Percentiles rank a stretch among this genome's conserved stretches.
Evolutionary conservation across 2,113 vertebrate genomes (phyloP).

Genomic region (Seriola dumerili): DNA sequence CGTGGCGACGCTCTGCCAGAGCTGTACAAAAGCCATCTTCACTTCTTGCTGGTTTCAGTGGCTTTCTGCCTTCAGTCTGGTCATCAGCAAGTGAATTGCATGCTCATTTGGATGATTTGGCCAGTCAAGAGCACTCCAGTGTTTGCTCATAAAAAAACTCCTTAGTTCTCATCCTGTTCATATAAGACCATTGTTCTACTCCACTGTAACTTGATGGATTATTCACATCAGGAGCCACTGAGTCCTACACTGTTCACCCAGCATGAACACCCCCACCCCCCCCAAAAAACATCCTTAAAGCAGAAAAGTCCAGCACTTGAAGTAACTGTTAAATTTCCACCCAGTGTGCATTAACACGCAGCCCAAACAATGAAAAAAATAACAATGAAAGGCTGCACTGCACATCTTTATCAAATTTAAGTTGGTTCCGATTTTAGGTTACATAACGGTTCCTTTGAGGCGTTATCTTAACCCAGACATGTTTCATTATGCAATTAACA

Average conservation of each 20-base stretch:
- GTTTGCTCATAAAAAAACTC: conserved; percentile 13
- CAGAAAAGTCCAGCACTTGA: conserved; percentile 4
- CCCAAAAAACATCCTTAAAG: conserved; percentile 6
- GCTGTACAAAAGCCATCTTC: background rate
- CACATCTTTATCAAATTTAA: conserved; percentile 22
- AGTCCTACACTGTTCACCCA: conserved; percentile 16
- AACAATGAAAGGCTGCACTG: background rate
- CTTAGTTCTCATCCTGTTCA: background rate
- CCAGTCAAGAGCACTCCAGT: conserved; percentile 10
- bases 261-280: background rate
- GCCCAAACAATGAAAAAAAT: background rate
- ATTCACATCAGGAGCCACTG: conserved; percentile 15
- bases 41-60: conserved; percentile 15
- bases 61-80: conserved; percentile 14
- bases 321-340: background rate
- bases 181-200: conserved; percentile 14
- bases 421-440: conserved; percentile 41
- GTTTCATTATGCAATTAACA: conserved; percentile 74
- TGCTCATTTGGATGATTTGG: conserved; percentile 34
- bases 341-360: background rate
- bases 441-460: conserved; percentile 52
- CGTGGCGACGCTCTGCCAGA: background rate
- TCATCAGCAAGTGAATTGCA: conserved; percentile 33
- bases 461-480: conserved; percentile 68
- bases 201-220: conserved; percentile 3